A percentile compares a stretch with the other conserved stretches of the same genome.
phyloP scores from a whole-genome alignment of 2,888 invertebrate species.

The Mythimna albipuncta region DNA sequence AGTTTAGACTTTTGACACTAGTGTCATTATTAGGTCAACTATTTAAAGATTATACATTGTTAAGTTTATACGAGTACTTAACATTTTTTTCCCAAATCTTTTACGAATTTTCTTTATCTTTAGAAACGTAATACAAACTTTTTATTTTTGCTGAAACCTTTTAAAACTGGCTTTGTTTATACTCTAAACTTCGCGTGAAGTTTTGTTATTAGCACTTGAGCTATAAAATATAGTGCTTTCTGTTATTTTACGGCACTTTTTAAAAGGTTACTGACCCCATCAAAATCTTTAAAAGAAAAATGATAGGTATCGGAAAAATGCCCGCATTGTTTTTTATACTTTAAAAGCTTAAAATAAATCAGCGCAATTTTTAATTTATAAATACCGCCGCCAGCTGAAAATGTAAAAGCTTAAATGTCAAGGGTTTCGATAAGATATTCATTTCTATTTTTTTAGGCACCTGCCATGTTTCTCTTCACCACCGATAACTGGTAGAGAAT shows the following conservation, averaged over 20 bases:
- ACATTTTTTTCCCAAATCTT: not conserved
- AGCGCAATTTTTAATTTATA: not conserved
- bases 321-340: not conserved
- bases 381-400: not conserved
- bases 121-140: not conserved
- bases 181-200: constrained; percentile 6
- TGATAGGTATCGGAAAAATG: not conserved
- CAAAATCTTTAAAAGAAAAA: not conserved
- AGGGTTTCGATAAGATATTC: no score
- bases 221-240: constrained; percentile 23
- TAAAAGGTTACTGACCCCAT: constrained; percentile 12
- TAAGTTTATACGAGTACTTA: not conserved
- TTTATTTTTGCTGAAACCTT: constrained; percentile 7
- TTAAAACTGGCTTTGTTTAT: constrained; percentile 6
- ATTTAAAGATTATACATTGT: not conserved
- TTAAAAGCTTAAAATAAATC: constrained; percentile 1
- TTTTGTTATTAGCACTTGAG: constrained; percentile 2
- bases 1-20: no score
- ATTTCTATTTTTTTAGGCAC: no score
- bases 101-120: not conserved
- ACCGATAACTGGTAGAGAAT: no score
- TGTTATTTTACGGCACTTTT: not conserved
- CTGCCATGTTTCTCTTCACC: no score
- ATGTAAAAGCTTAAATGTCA: not conserved
- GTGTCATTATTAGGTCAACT: not conserved